A percentile compares a stretch with the other conserved stretches of the same genome.
Evolutionary conservation across 2,888 invertebrate species (phyloP).

Genomic region (Hedychridium roseum): DNA sequence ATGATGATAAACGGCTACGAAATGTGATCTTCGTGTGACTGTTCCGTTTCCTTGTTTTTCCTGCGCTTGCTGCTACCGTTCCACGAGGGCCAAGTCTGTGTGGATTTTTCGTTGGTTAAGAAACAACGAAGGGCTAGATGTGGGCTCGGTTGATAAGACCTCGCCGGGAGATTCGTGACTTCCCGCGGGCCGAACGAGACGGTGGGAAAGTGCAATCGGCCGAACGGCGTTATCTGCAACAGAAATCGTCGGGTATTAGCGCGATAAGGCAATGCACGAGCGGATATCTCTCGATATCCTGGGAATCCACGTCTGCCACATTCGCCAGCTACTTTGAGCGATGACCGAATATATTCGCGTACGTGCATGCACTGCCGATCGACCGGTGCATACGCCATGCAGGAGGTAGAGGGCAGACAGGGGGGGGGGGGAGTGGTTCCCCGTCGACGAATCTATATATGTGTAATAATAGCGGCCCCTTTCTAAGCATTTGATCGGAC

Average conservation of each 20-base stretch:
- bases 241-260: slow-evolving; percentile 40
- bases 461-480: too few relatives aligned
- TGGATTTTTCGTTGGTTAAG: too few relatives aligned
- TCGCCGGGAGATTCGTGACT: neutral
- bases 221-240: slow-evolving; percentile 31
- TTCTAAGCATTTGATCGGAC: too few relatives aligned
- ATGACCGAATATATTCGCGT: neutral
- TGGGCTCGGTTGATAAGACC: neutral
- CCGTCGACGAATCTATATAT: too few relatives aligned
- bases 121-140: too few relatives aligned
- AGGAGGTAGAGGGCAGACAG: neutral
- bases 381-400: neutral
- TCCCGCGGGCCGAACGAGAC: slow-evolving; percentile 2
- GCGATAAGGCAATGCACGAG: slow-evolving; percentile 37
- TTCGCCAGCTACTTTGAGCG: neutral
- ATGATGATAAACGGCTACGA: too few relatives aligned
- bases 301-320: neutral
- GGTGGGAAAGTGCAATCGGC: neutral
- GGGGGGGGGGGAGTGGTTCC: too few relatives aligned
- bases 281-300: neutral
- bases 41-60: neutral
- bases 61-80: too few relatives aligned
- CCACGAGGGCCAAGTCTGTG: too few relatives aligned
- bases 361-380: neutral
- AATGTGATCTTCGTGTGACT: neutral